Conservation (phyloP, 2,113 vertebrate genomes). For the Opisthocomus hoazin region DNA sequence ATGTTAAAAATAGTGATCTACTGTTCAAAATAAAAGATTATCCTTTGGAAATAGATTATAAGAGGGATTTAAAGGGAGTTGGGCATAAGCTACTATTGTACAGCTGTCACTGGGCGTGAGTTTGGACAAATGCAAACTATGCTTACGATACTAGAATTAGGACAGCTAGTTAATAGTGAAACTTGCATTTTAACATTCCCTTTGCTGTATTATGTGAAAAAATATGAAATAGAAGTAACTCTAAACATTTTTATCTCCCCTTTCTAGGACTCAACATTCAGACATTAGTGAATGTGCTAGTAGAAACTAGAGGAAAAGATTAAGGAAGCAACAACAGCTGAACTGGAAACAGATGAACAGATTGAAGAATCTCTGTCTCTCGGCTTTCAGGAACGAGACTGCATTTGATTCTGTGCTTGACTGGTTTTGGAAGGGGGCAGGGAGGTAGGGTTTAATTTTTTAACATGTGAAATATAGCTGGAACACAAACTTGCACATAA, state of each 20-base stretch:
- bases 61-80: background rate
- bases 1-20: background rate
- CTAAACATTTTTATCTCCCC: background rate
- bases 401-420: background rate
- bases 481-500: background rate
- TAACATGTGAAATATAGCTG: background rate
- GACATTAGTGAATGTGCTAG: slow-evolving; percentile 17
- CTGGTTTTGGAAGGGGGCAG: background rate
- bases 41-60: background rate
- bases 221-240: background rate
- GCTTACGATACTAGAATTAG: background rate
- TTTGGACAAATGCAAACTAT: background rate
- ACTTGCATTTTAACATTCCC: background rate
- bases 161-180: background rate
- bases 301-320: slow-evolving; percentile 32
- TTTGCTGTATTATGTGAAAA: background rate
- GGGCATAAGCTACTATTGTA: background rate
- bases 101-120: background rate
- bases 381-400: background rate
- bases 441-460: background rate
- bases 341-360: background rate
- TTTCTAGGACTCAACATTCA: slow-evolving; percentile 46
- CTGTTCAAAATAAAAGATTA: background rate
- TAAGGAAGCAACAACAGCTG: background rate
- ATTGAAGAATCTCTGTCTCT: background rate